Base-by-base conservation (phyloP, 2,888 invertebrate species). In the Stegana nigrithorax region DNA sequence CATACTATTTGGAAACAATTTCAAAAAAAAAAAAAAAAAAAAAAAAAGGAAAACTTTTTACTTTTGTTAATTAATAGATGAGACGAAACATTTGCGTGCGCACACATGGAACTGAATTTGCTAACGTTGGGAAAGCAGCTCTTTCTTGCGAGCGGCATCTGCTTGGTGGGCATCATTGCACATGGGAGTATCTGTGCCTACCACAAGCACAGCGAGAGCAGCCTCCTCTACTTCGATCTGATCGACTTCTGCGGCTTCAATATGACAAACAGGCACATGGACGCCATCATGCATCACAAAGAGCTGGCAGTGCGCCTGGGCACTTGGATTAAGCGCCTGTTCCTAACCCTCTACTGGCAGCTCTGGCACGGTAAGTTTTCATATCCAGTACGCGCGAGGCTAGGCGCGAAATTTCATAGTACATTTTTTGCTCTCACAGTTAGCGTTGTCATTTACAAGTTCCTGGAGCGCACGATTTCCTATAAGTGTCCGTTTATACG, bases 401-500 rank as follows among this genome's bases (percentile, higher is more conserved):
- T n/a, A n/a, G n/a, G n/a, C n/a, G n/a, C n/a, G n/a, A n/a, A n/a
- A n/a, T n/a, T n/a, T n/a, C n/a, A n/a, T n/a, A n/a, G n/a, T n/a
- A n/a, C n/a, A n/a, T n/a, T 17, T 51, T 51, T 25, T 27, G 5
- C 1, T 50, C 26, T 50, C 3, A 12, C 14, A 21, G 27, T 14
- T 14, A 6, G 27, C 26, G 6, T 27, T 26, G 29, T 25, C 1
- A 2, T 51, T 19, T 12, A 14, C 21, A 55, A 36, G 26, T 27
- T 55, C 21, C n/a, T 55, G 8, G 53, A 55, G 12, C 4, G 36
- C 36, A 19, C 36, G n/a, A n/a, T 55, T 14, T 1, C 12, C 27
- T 27, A 55, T 14, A 55, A 36, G 23, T 55, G 53, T 23, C 53
- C 53, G 10, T 55, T 55, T 29, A 14, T 55, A 21, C 53, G 53